Percentiles rank a stretch among this genome's conserved stretches.
These are phyloP conservation scores for Scortum barcoo DNA, from an alignment of 2,113 vertebrate species.

Conservation along the genomic window DNA sequence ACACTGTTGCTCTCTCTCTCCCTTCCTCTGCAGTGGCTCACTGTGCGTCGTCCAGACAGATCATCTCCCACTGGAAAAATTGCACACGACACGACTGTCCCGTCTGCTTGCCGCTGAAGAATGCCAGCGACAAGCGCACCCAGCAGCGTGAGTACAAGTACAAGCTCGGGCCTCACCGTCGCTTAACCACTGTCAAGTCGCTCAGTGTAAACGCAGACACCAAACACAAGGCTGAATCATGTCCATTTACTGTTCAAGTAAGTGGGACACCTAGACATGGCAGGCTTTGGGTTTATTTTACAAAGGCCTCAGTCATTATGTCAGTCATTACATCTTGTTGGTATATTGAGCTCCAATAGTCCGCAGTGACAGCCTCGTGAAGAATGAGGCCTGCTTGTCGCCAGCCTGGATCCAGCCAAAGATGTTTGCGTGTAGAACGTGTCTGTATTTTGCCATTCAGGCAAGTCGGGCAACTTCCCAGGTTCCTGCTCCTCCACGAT, in stretches of 20 bases:
- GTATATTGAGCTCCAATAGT: background rate
- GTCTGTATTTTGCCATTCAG: constrained; percentile 3
- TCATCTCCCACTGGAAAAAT: constrained; percentile 95
- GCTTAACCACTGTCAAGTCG: background rate
- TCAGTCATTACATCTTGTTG: background rate
- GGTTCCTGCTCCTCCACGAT: background rate
- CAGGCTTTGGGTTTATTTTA: background rate
- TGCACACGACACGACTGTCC: constrained; percentile 87
- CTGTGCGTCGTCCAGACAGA: constrained; percentile 99
- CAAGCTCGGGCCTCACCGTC: constrained; percentile 30
- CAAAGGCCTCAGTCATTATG: background rate
- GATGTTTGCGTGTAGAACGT: background rate
- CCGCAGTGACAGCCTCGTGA: background rate
- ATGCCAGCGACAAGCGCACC: constrained; percentile 86
- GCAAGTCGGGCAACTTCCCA: constrained; percentile 5
- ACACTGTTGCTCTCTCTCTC: background rate
- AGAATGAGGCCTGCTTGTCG: background rate
- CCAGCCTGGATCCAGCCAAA: constrained; percentile 2
- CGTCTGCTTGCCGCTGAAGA: constrained; percentile 86
- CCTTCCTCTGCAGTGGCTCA: constrained; percentile 90
- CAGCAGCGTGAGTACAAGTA: constrained; percentile 80
- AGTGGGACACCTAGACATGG: background rate
- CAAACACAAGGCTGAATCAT: constrained; percentile 4
- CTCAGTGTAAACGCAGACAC: background rate
- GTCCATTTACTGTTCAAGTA: background rate